These are phyloP conservation scores for Jaculus jaculus DNA, from an alignment of 2,113 vertebrate genomes.

Conservation along the genomic window DNA sequence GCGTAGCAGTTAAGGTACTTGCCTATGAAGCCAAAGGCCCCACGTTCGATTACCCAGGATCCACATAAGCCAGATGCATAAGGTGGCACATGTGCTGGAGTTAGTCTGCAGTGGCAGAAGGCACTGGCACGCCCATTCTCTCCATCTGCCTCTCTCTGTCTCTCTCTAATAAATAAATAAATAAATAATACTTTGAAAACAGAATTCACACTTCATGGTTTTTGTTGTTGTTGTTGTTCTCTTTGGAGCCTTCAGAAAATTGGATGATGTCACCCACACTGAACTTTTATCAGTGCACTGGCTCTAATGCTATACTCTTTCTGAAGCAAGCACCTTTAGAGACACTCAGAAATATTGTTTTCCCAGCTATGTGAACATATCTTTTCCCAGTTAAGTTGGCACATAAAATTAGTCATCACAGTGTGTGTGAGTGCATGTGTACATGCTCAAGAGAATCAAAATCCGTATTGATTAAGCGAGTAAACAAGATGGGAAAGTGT, in stretches of 20 bases:
- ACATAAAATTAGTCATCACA: not conserved
- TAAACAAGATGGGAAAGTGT: not conserved
- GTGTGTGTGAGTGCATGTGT: not conserved
- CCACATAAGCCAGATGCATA: no score
- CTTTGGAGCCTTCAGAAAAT: not conserved
- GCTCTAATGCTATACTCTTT: not conserved
- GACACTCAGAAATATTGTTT: not conserved
- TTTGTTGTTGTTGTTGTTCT: not conserved
- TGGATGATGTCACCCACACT: not conserved
- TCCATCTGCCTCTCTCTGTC: no score
- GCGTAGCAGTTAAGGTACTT: no score
- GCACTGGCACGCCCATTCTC: no score
- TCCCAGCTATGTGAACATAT: not conserved
- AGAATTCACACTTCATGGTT: not conserved
- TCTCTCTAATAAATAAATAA: no score
- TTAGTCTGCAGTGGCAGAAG: no score
- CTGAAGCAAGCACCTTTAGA: not conserved
- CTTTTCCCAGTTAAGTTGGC: not conserved
- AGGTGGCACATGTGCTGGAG: no score
- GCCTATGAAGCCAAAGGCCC: no score
- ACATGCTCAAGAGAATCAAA: not conserved
- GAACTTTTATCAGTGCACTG: not conserved
- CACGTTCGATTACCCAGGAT: no score
- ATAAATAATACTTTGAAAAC: no score
- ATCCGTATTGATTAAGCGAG: not conserved